Conservation (phyloP, 2,888 invertebrate genomes). For the Dasypolia templi region DNA sequence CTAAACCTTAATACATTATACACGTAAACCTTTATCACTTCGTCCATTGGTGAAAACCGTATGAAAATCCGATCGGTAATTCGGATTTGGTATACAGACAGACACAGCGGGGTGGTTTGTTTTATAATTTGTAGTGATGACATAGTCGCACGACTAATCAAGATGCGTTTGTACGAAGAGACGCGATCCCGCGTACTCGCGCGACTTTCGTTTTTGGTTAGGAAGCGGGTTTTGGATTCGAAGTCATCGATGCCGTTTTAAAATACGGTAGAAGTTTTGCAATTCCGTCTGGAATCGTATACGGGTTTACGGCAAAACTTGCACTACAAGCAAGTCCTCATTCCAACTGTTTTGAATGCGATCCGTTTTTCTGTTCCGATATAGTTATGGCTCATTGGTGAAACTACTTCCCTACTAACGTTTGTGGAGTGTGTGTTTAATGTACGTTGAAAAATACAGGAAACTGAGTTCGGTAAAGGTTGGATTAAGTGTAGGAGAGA, state of each 20-base stretch:
- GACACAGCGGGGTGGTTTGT: neutral
- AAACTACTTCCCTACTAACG: conserved; percentile 1
- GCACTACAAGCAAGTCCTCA: conserved; percentile 66
- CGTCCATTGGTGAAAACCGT: neutral
- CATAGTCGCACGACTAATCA: neutral
- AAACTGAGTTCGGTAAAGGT: neutral
- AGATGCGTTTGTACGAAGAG: neutral
- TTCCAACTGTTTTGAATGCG: conserved; percentile 62
- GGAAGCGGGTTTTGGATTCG: neutral
- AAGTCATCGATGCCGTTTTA: conserved; percentile 46
- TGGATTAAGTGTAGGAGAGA: neutral
- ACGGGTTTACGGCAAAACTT: conserved; percentile 72
- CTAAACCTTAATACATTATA: neutral
- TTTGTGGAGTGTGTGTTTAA: conserved; percentile 6
- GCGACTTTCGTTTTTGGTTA: neutral
- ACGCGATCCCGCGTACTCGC: too few relatives aligned
- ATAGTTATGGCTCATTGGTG: conserved; percentile 47
- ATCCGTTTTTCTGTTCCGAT: conserved; percentile 65
- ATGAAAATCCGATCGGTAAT: neutral
- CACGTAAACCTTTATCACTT: neutral
- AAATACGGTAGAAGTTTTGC: conserved; percentile 69
- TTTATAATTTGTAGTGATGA: neutral
- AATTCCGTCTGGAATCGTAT: conserved; percentile 69
- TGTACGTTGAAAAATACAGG: neutral
- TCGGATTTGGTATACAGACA: too few relatives aligned